Evolutionary conservation across 2,113 vertebrate genomes (phyloP), one percentile per base, ranked within the genome.

Genomic region (Datnioides undecimradiatus): DNA sequence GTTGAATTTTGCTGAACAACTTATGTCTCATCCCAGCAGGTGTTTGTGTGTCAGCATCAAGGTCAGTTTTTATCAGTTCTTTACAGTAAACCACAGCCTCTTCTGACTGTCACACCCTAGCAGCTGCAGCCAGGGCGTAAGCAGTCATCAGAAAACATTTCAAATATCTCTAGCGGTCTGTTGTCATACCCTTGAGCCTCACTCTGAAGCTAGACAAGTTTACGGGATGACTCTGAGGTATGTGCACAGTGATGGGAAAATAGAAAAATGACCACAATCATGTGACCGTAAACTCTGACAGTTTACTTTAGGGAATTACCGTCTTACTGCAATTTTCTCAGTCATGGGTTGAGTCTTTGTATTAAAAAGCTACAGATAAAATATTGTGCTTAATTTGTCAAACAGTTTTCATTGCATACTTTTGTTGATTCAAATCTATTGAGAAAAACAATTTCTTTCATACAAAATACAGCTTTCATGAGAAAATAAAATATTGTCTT

Each of bases 1-100:
- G 9, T 5, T 64, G 4, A 25, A 23, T 40, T 73, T 36, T 16
- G 27, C 60, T 68, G 58, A 73, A 58, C 34, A 76, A 65, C 25
- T 21, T 60, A 63, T 90, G 84, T 75, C 68, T 88, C 74, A 90
- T 82, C 80, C 52, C 45, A 85, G 78, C 92, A 93, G 91, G 92
- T 94, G 95, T 17, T 57, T 67, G 58, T 94, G 90, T 90, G 87
- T 95, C 93, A 93, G 80, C 49, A 84, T 72, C 84, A 82, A 90
- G 87, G 86, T 65, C 83, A 9, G 79, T 6, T 82, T 33, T 83
- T 87, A 89, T 92, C 90, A 88, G 67, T 46, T 36, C 57, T 70
- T 93, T 90, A 93, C 91, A 60, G 88, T 90, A 92, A 94, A 92
- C 91, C 81, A 68, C 79, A 60, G 82, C 72, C 74, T 82, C 69